Evolutionary conservation across 2,888 invertebrate genomes (phyloP).

Genomic region (Cryptophagus acutangulus): DNA sequence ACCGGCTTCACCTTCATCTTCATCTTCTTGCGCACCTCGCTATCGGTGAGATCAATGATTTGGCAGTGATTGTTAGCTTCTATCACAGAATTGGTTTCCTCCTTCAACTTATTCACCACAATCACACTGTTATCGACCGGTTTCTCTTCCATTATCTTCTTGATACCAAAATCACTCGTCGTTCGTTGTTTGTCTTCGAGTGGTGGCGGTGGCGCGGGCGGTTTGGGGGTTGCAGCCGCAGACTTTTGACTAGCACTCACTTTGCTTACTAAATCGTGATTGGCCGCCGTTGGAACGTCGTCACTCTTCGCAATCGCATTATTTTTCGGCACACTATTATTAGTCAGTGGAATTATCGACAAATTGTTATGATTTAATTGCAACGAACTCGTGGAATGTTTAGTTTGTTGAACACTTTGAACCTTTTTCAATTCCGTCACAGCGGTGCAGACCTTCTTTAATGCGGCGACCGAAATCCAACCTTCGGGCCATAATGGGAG

Average conservation of each 20-base stretch:
- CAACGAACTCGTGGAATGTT: background rate
- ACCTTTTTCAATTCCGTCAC: constrained; percentile 10
- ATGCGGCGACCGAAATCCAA: constrained; percentile 50
- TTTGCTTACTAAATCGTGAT: constrained; percentile 12
- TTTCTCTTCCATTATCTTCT: constrained; percentile 5
- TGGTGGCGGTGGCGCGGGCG: too few relatives aligned
- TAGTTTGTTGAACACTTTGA: constrained; percentile 2
- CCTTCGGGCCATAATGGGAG: constrained; percentile 53
- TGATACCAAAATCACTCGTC: constrained; percentile 2
- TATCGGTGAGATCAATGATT: constrained; percentile 40
- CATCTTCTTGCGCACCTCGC: constrained; percentile 9
- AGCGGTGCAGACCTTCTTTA: constrained; percentile 38
- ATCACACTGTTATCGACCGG: constrained; percentile 18
- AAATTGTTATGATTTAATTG: constrained; percentile 11
- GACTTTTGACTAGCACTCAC: constrained; percentile 6
- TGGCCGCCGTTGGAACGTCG: too few relatives aligned
- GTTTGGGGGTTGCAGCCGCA: background rate
- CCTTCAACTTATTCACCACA: constrained; percentile 15
- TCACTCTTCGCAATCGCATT: too few relatives aligned
- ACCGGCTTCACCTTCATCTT: background rate
- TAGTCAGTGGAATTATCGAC: constrained; percentile 20
- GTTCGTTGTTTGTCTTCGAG: too few relatives aligned
- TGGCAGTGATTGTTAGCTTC: constrained; percentile 35
- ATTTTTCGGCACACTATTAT: constrained; percentile 4
- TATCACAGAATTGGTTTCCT: constrained; percentile 25